Evolutionary conservation across 1,140 invertebrate species (phyloP), one percentile per base, ranked within the genome.

Genomic region (Leptopilina boulardi): DNA sequence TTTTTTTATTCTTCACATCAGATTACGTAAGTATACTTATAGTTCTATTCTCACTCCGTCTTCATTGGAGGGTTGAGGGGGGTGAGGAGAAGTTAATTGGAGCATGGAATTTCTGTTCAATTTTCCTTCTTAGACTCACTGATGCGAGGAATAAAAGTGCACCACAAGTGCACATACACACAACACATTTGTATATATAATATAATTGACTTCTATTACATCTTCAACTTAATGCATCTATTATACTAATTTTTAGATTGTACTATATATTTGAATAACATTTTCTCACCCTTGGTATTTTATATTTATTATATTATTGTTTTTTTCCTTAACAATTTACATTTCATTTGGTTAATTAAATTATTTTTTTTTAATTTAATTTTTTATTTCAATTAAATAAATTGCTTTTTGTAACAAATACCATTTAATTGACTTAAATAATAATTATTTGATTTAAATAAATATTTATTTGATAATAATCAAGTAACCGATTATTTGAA

Each of bases 91-190:
- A 15, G 23, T 66, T 66, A 66, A 66, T 66, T 66, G 23, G 56
- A 30, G 56, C 56, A 66, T 66, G 56, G 56, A 66, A 66, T 66
- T 66, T 66, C 56, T 30, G 56, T 66, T 66, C 26, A 13, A 66
- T 66, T 38, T 38, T 38, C 56, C 21, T 59, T 23, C 5, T 56
- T 66, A 26, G 56, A 30, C 23, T 66, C 56, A 66, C 23, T 66
- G 56, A 66, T 66, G 56, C 56, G 56, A 23, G 15, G 13, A 66
- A 30, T 66, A 66, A 66, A 30, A 30, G 23, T 13, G 8, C 18
- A 51, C 15, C 47, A 30, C 21, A 30, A 26, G 21, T 66, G 56
- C 56, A 26, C 18, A 13, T 26, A 23, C 23, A 30, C 19, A 23
- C n/a, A 44, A 6, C n/a, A n/a, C n/a, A n/a, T n/a, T n/a, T n/a